Evolutionary conservation across 2,888 invertebrate species (phyloP), one percentile per base, ranked within the genome.

Genomic region (Nymphalis urticae): DNA sequence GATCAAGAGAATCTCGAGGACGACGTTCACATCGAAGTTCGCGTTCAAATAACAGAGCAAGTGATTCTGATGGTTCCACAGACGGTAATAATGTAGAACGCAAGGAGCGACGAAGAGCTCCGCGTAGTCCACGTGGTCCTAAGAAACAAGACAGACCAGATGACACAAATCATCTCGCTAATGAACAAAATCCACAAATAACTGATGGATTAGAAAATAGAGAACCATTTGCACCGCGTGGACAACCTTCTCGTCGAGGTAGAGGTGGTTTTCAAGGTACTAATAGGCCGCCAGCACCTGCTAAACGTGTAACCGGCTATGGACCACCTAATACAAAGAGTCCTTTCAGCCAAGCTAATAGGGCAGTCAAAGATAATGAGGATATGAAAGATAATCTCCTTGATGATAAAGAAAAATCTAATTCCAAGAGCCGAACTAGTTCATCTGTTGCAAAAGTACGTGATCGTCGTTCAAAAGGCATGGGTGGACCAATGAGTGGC

Each of bases 171-270:
- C 82, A 84, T 53, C 70, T 75, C 27, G 74, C 77, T 50, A 70
- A 77, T 24, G 88, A 90, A 56, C 85, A 82, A 70, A 73, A 79
- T 9, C 73, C 76, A 56, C 74, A 77, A 42, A 66, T 77, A 16
- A 70, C 78, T 16, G 90, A 91, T 72, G 82, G 83, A 19, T 76
- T 93, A 84, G 89, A 90, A 81, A 92, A 90, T 73, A 90, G 94
- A 68, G 96, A 96, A 79, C 96, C 96, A 61, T 97, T 97, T 87
- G 95, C 96, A 1, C 97, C 97, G 0, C 94, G 97, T 27, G 98
- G 98, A 0, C 97, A 97, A 85, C 98, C 98, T 0, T 97, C 97
- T 1, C 93, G 97, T 63, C 95, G 97, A 69, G 98, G 98, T 7
- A 94, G 98, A 71, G 97, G 96, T 19, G 92, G 92, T 42, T 92